Evolutionary conservation across 2,888 invertebrate species (phyloP).

Genomic region (Baronia brevicornis): DNA sequence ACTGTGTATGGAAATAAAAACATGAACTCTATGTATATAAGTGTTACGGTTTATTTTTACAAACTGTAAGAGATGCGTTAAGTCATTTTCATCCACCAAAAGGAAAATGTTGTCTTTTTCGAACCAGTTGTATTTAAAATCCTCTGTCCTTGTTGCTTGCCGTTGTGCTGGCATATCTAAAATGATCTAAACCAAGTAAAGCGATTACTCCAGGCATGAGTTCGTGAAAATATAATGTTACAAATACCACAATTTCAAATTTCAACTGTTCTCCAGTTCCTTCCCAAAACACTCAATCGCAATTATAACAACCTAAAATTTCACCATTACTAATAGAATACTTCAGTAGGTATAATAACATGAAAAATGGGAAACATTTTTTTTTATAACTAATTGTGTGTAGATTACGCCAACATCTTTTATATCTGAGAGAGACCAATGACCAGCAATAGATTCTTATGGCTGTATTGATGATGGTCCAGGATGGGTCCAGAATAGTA

Average conservation of each 20-base stretch:
- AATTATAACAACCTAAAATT: no score
- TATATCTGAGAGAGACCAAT: no score
- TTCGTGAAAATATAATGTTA: slow-evolving; percentile 67
- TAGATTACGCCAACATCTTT: no score
- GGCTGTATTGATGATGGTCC: no score
- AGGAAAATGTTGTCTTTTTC: slow-evolving; percentile 72
- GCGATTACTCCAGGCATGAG: slow-evolving; percentile 56
- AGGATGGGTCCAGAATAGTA: no score
- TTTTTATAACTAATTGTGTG: no score
- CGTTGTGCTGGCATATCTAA: slow-evolving; percentile 62
- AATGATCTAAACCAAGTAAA: slow-evolving; percentile 70
- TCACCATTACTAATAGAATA: slow-evolving; percentile 2
- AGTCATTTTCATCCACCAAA: slow-evolving; percentile 32
- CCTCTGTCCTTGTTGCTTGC: slow-evolving; percentile 60
- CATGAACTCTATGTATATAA: slow-evolving; percentile 28
- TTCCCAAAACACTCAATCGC: slow-evolving; percentile 13
- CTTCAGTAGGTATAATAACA: not conserved
- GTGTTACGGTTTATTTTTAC: slow-evolving; percentile 31
- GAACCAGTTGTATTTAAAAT: slow-evolving; percentile 71
- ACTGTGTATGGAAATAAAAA: slow-evolving; percentile 35
- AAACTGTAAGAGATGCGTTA: slow-evolving; percentile 26
- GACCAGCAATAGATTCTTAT: no score
- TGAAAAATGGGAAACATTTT: no score
- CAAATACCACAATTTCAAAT: slow-evolving; percentile 44
- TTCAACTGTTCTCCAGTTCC: slow-evolving; percentile 19